Evolutionary conservation across 2,113 vertebrate genomes (phyloP).

Genomic region (Girardinichthys multiradiatus): DNA sequence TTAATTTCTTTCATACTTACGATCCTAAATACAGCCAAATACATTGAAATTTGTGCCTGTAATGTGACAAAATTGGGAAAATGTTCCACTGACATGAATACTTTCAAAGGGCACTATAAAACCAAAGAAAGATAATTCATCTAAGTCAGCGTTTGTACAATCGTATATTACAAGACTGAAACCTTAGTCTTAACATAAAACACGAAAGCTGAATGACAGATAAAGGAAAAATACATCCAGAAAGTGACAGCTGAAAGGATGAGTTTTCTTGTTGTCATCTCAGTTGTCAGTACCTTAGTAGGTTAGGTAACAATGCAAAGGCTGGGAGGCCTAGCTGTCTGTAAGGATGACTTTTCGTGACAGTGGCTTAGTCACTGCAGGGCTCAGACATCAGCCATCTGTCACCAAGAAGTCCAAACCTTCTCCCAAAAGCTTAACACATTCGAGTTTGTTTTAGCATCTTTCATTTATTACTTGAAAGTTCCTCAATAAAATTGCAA

Average conservation of each 20-base stretch:
- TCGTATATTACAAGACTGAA: constrained; percentile 5
- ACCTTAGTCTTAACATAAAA: neutral
- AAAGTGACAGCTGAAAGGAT: constrained; percentile 1
- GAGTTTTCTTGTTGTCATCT: constrained; percentile 11
- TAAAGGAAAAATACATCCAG: neutral
- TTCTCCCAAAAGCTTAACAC: neutral
- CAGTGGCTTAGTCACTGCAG: constrained; percentile 35
- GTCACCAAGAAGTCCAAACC: constrained; percentile 26
- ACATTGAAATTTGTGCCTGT: neutral
- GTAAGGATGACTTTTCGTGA: constrained; percentile 37
- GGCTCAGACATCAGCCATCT: constrained; percentile 21
- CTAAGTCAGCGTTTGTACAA: neutral
- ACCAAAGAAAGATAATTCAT: neutral
- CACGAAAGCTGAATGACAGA: neutral
- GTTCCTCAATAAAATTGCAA: neutral
- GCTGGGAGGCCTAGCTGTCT: constrained; percentile 21
- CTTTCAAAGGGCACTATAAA: neutral
- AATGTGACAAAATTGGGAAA: neutral
- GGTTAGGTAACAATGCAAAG: constrained; percentile 3
- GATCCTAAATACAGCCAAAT: neutral
- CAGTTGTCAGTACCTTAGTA: neutral
- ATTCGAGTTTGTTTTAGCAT: neutral
- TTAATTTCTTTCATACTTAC: no score
- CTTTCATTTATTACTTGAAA: neutral
- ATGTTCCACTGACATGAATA: neutral